These are phyloP conservation scores for Chitala chitala DNA, from an alignment of 2,113 vertebrate genomes.

Conservation along the genomic window DNA sequence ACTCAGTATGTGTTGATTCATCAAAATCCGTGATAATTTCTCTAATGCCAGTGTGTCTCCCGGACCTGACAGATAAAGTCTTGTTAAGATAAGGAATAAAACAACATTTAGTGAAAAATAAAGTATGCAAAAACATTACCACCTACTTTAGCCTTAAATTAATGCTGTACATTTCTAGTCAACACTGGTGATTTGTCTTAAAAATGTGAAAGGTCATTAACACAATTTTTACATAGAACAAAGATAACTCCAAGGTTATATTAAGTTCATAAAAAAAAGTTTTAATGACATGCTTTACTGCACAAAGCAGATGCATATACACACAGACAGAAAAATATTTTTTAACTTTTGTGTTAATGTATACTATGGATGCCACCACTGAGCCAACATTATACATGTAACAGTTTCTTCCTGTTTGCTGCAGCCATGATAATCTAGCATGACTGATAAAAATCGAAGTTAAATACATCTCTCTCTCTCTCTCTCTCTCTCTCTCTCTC, in stretches of 20 bases:
- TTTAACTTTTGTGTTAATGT: no score
- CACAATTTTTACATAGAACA: background rate
- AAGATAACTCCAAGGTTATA: background rate
- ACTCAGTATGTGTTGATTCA: no score
- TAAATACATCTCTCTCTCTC: background rate
- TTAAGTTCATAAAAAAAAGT: background rate
- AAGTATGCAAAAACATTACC: no score
- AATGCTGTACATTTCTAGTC: background rate
- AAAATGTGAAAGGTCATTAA: no score
- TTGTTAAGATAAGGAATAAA: no score
- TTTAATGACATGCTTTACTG: background rate
- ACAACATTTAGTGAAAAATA: no score
- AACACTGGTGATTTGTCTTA: no score
- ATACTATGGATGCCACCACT: background rate
- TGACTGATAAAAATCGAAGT: background rate
- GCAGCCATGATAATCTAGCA: background rate
- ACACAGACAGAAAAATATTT: no score
- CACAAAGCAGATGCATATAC: background rate
- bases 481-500: background rate
- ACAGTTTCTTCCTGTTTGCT: background rate
- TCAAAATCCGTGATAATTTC: no score
- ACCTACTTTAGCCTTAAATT: background rate
- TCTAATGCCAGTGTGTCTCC: no score
- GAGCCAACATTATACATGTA: background rate
- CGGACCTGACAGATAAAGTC: no score